These are phyloP conservation scores for Aleiodes leptofemur DNA, from an alignment of 2,888 invertebrate genomes.

Conservation along the genomic window DNA sequence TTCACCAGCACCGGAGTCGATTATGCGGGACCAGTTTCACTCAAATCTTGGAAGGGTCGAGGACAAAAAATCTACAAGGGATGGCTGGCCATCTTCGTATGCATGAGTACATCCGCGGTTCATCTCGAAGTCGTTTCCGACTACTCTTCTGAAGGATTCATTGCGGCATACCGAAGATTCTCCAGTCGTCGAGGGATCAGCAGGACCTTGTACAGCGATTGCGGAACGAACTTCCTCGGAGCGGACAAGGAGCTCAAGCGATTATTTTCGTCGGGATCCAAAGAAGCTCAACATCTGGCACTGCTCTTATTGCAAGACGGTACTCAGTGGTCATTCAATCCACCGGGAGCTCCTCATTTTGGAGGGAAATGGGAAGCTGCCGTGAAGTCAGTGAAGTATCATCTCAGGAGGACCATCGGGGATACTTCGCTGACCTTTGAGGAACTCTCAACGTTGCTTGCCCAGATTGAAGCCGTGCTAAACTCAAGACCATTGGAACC, in stretches of 20 bases:
- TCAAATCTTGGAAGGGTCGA: neutral
- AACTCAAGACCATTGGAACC: no score
- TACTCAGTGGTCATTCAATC: conserved; percentile 31
- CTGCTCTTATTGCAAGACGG: conserved; percentile 10
- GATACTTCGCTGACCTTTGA: no score
- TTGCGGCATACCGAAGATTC: conserved; percentile 20
- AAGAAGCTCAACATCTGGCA: neutral
- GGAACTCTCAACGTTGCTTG: no score
- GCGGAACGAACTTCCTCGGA: conserved; percentile 29
- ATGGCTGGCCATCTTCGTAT: conserved; percentile 16
- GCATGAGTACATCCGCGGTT: conserved; percentile 22
- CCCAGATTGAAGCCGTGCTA: no score
- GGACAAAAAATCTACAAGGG: conserved; percentile 9
- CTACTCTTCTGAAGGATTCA: conserved; percentile 26
- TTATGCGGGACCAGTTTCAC: conserved; percentile 33
- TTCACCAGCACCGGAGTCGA: conserved; percentile 29
- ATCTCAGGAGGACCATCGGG: conserved; percentile 15
- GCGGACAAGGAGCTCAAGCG: conserved; percentile 41
- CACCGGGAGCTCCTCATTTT: conserved; percentile 27
- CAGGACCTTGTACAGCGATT: conserved; percentile 11
- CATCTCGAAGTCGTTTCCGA: conserved; percentile 35
- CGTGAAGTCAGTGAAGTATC: conserved; percentile 29
- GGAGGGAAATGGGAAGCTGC: conserved; percentile 36
- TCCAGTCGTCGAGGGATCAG: conserved; percentile 16
- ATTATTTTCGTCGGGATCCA: neutral